phyloP scores from a whole-genome alignment of 92 coral and sea anemone species.

The Actinernus sp. region DNA sequence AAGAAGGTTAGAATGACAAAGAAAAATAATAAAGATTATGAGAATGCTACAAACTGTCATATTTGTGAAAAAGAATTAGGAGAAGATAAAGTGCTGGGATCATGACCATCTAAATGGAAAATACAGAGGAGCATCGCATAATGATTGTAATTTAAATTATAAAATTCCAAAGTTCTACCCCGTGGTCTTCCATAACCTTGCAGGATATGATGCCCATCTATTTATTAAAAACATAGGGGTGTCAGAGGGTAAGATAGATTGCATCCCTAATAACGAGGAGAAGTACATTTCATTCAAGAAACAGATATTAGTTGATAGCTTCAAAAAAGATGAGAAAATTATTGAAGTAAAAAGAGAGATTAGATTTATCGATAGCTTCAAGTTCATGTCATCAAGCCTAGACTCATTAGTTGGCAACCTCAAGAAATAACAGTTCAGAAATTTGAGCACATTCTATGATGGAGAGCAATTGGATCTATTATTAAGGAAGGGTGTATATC shows the following conservation, averaged over 20 bases:
- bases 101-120: constrained; percentile 62
- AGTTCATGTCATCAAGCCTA: no score
- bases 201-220: constrained; percentile 68
- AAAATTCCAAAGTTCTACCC: constrained; percentile 53
- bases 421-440: constrained; percentile 5
- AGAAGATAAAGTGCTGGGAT: constrained; percentile 35
- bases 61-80: constrained; percentile 24
- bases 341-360: no score
- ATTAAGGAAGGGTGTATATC: no score
- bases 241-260: constrained; percentile 38
- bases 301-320: no score
- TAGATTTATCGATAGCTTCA: no score
- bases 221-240: constrained; percentile 46
- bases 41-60: constrained; percentile 36
- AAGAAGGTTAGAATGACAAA: no score
- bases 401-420: no score
- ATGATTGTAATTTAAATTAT: no score
- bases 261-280: constrained; percentile 60
- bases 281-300: no score
- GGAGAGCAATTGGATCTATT: no score
- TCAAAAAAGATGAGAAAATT: no score
- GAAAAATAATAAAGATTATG: not conserved
- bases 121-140: constrained; percentile 15
- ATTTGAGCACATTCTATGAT: no score
- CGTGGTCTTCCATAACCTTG: constrained; percentile 54